Evolutionary conservation across 2,888 invertebrate species (phyloP).

Genomic region (Andricus quercusramuli): DNA sequence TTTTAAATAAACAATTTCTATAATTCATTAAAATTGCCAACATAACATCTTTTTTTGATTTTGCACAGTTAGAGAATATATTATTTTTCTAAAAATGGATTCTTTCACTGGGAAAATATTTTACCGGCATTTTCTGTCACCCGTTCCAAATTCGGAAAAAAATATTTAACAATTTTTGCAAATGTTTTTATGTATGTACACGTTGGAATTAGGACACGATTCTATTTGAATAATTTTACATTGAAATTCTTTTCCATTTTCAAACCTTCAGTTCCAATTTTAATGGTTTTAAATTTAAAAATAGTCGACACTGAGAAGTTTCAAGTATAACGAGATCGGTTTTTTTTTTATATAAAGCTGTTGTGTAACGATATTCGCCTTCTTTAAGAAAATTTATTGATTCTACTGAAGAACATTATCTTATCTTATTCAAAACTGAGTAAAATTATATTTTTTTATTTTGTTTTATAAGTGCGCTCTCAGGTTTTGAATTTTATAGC

Average conservation of each 20-base stretch:
- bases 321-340: not conserved
- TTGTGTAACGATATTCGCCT: constrained; percentile 12
- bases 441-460: not conserved
- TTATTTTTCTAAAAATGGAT: not conserved
- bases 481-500: not conserved
- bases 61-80: too few relatives aligned
- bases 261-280: not conserved
- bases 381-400: constrained; percentile 23
- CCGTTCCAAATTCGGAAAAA: too few relatives aligned
- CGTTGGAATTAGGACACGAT: not conserved
- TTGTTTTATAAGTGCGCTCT: not conserved
- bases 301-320: constrained; percentile 10
- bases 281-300: not conserved
- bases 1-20: too few relatives aligned
- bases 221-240: not conserved
- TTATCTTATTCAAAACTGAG: not conserved
- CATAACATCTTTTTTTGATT: too few relatives aligned
- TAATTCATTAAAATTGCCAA: too few relatives aligned
- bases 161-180: not conserved
- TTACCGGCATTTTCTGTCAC: not conserved
- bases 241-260: not conserved
- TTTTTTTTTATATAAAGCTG: not conserved
- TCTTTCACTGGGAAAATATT: constrained; percentile 1
- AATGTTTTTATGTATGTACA: not conserved
- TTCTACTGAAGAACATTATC: constrained; percentile 16